Base-by-base conservation (phyloP, 2,888 invertebrate species). In the Xestia rhomboidea region DNA sequence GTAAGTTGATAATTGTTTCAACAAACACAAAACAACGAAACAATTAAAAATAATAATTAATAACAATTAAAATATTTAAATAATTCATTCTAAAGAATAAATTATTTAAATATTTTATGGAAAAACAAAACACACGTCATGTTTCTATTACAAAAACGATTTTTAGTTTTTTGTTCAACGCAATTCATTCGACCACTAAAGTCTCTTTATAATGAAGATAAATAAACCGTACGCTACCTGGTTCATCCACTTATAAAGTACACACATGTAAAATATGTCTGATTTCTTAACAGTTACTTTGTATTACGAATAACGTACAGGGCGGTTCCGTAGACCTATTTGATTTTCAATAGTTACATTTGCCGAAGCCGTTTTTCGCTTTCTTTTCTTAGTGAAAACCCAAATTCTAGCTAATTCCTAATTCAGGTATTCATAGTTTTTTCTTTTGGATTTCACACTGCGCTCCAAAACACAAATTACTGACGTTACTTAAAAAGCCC, bases 231-330 rank as follows among this genome's bases (percentile, higher is more conserved):
- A 60, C 8, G 8, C 5, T 11, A 41, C 62, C 57, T 49, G 15
- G 18, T 49, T 60, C 51, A 51, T 38, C 24, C n/a, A 81, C 44
- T 21, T 38, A 27, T 24, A 27, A 24, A 24, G 5, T 38, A 64
- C 34, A 64, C 24, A 60, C 49, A 1, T 13, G n/a, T 54, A 54
- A n/a, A 34, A 44, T 44, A 46, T 72, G 7, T 51, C 41, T 21
- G n/a, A 82, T 76, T 49, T 76, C 34, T 10, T 76, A 68, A 75
- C 62, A 46, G 21, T 63, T 63, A 34, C 30, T n/a, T n/a, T 54
- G 60, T 1, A 30, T 68, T 62, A 82, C 13, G 27, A 38, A 41
- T 63, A 27, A 10, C 15, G 6, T 15, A 75, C 30, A 75, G 24
- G 63, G 24, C n/a, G 5, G 30, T 49, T 6, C 41, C 27, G 18